A percentile compares a stretch with the other conserved stretches of the same genome.
Evolutionary conservation across 2,797 vertebrate genomes (phyloP).

Genomic region (Babyrousa celebensis): DNA sequence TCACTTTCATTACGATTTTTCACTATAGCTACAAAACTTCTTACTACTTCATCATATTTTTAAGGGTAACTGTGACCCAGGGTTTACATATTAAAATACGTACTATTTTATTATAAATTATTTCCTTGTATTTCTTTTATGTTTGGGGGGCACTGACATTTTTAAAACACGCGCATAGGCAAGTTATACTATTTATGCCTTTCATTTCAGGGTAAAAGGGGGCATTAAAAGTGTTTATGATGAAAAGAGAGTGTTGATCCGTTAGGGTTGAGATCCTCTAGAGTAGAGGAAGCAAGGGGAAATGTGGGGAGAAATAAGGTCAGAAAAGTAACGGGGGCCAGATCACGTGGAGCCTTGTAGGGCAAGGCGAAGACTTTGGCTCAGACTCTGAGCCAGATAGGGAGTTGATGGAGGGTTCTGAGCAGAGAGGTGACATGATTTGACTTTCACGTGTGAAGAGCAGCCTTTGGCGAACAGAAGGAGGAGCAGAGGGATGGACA

Average conservation of each 20-base stretch:
- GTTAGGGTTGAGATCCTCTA: background rate
- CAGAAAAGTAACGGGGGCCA: background rate
- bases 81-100: constrained; percentile 42
- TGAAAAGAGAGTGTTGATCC: constrained; percentile 14
- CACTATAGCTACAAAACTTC: background rate
- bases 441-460: background rate
- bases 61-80: background rate
- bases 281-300: background rate
- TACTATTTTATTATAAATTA: background rate
- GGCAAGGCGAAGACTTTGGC: background rate
- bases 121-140: constrained; percentile 35
- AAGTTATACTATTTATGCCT: constrained; percentile 27
- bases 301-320: background rate
- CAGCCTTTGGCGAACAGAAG: background rate
- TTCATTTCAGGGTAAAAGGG: constrained; percentile 31
- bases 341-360: background rate
- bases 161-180: background rate
- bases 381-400: background rate
- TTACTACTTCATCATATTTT: constrained; percentile 12
- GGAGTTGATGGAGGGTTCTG: background rate
- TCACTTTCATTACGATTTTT: background rate
- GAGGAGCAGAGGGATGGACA: background rate
- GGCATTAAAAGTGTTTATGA: background rate
- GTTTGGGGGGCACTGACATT: background rate
- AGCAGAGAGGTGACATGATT: background rate